Evolutionary conservation across 2,888 invertebrate species (phyloP), one percentile per base, ranked within the genome.

Genomic region (Yponomeuta sedellus): DNA sequence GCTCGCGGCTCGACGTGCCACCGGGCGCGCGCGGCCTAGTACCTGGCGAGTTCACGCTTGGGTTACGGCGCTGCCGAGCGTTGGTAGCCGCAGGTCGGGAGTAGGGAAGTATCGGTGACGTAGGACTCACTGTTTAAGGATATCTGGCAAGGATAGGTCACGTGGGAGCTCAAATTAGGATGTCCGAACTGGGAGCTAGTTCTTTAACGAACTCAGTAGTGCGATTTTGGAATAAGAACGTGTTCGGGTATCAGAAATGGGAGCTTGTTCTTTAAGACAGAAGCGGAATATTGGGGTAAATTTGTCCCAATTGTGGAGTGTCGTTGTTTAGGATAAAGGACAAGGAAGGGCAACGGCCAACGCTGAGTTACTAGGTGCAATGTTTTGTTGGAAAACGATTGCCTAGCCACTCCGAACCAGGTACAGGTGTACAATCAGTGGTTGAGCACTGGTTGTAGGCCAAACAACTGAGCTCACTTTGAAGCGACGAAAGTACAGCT

Each of bases 351-450:
- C 73, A 79, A 16, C 16, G 44, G 44, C 44, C 44, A 52, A 52
- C 44, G 44, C 44, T 16, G 44, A 85, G 89, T 76, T 88, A 90
- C 90, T 69, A 74, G 80, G 74, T 73, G 5, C 90, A 90, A 90
- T 89, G 91, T 86, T 78, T 91, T 89, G 88, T 91, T 88, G 90
- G 89, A 90, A 91, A 78, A 89, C 91, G 72, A 90, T 89, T 89
- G 88, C 75, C 82, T 80, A 88, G 91, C 91, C 71, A 69, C 88
- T 86, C 73, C 68, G 78, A 71, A 80, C 83, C 86, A 89, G 89
- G 86, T 86, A 87, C 82, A 52, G 71, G 52, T 59, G 65, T 80
- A 83, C 91, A 88, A 74, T 12, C 73, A 78, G 82, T 85, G 86
- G 89, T 91, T 90, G 89, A 90, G 73, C 88, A 89, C 85, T 72